These are phyloP conservation scores for Porites lutea DNA, from an alignment of 64 coral and sea anemone genomes.

Conservation along the genomic window DNA sequence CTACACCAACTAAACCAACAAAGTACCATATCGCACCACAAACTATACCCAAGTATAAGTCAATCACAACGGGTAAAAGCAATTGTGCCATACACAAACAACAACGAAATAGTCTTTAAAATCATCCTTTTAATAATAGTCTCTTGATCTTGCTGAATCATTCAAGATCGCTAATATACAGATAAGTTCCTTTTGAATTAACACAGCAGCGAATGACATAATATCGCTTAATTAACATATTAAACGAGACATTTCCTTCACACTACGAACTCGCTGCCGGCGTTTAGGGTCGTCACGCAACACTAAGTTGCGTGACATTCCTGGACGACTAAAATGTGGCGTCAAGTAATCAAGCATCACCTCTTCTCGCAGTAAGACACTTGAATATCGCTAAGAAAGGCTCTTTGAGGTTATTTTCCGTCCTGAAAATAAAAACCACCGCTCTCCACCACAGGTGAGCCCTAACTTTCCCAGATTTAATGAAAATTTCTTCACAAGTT, in stretches of 20 bases:
- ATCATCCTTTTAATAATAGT: constrained; percentile 62
- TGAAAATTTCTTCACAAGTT: neutral
- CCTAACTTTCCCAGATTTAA: neutral
- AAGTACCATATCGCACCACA: no score
- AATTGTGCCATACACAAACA: neutral
- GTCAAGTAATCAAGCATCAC: neutral
- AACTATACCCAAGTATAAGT: neutral
- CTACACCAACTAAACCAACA: no score
- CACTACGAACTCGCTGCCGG: neutral
- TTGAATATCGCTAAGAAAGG: neutral
- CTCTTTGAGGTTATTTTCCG: neutral
- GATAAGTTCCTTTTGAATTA: constrained; percentile 35
- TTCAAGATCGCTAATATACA: constrained; percentile 53
- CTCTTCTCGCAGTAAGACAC: neutral
- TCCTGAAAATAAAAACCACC: neutral
- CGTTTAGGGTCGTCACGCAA: neutral
- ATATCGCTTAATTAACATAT: neutral
- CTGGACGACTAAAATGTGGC: neutral
- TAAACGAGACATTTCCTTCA: neutral
- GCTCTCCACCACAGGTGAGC: neutral
- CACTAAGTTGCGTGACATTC: neutral
- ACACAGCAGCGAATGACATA: constrained; percentile 16
- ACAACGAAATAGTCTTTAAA: constrained; percentile 46
- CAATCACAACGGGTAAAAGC: neutral
- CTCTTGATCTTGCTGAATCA: constrained; percentile 23